Evolutionary conservation across 2,113 vertebrate species (phyloP).

Genomic region (Numida meleagris): DNA sequence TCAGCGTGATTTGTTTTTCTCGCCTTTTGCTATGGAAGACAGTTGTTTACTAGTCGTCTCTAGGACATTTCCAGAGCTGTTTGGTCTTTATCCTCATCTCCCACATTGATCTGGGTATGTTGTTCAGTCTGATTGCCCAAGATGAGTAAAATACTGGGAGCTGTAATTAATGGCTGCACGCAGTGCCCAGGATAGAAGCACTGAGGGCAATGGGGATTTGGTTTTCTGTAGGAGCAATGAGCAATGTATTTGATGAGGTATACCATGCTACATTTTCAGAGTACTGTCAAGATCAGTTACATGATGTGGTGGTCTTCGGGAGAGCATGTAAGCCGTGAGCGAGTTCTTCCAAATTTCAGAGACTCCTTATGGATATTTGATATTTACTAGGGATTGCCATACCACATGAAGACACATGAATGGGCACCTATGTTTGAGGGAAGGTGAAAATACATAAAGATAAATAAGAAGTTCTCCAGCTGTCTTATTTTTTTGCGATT

Average conservation of each 20-base stretch:
- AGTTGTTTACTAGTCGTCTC: slow-evolving; percentile 11
- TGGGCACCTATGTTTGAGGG: background rate
- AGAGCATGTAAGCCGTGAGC: background rate
- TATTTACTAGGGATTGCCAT: background rate
- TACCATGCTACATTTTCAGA: background rate
- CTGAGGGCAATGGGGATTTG: background rate
- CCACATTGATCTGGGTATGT: background rate
- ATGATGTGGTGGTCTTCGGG: background rate
- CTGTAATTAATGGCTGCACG: background rate
- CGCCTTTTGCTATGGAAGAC: background rate
- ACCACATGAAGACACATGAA: background rate
- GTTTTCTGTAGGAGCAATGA: background rate
- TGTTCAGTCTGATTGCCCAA: background rate
- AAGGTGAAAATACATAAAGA: background rate
- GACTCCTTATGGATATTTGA: background rate
- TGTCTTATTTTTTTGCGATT: background rate
- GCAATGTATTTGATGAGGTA: background rate
- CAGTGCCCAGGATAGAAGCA: background rate
- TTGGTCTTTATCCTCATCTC: slow-evolving; percentile 23
- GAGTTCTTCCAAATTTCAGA: background rate
- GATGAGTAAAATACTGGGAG: background rate
- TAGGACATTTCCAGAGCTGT: background rate
- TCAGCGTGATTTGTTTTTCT: slow-evolving; percentile 29
- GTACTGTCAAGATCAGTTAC: background rate
- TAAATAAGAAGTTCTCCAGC: background rate